phyloP scores from a whole-genome alignment of 2,888 invertebrate species.

The Anoncus sp. region DNA sequence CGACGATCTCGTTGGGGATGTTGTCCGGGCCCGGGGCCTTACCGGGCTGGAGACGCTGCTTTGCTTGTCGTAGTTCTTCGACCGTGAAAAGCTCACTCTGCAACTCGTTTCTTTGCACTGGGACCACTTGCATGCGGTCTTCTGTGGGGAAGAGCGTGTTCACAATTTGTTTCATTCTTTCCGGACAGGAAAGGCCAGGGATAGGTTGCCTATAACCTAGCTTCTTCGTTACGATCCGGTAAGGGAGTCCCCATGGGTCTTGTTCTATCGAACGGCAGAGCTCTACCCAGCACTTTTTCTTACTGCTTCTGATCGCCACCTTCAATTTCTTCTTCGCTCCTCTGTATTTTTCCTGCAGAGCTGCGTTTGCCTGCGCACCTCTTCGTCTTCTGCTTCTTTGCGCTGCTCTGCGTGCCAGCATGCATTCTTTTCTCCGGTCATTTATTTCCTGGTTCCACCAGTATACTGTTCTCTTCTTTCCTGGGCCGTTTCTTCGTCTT shows the following conservation, averaged over 20 bases:
- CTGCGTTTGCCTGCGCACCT: constrained; percentile 16
- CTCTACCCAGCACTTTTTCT: constrained; percentile 45
- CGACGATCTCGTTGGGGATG: constrained; percentile 42
- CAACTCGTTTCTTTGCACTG: too few relatives aligned
- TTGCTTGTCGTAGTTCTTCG: constrained; percentile 22
- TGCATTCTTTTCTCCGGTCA: not conserved
- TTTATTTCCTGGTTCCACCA: constrained; percentile 25
- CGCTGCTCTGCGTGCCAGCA: constrained; percentile 8
- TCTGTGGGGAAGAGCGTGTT: constrained; percentile 51
- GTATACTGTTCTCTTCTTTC: constrained; percentile 10
- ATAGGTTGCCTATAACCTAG: constrained; percentile 46
- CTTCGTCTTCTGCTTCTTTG: constrained; percentile 18
- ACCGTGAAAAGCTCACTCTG: not conserved
- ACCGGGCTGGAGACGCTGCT: constrained; percentile 2
- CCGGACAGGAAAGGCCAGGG: constrained; percentile 54
- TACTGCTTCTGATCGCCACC: constrained; percentile 46
- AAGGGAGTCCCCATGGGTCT: constrained; percentile 58
- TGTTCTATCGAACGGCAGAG: constrained; percentile 52
- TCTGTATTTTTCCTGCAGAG: constrained; percentile 18
- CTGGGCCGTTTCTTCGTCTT: constrained; percentile 1
- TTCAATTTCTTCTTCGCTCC: constrained; percentile 28
- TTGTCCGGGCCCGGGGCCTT: constrained; percentile 38
- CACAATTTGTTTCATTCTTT: constrained; percentile 59
- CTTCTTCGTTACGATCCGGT: constrained; percentile 56
- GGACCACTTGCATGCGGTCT: not conserved